Conservation (phyloP, 2,113 vertebrate species). For the Pseudorectes ferrugineus region DNA sequence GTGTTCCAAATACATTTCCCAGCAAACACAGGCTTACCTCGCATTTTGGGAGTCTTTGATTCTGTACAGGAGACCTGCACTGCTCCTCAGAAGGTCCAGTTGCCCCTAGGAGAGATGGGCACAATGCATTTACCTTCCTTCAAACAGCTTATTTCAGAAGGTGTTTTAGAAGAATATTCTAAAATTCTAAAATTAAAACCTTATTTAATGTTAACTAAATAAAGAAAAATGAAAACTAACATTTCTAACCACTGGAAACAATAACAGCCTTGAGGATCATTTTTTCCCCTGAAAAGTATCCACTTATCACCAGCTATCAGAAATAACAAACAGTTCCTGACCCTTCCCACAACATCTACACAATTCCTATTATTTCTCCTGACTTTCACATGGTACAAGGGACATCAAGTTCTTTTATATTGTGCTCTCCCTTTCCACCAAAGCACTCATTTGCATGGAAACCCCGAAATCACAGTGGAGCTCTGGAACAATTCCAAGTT, state of each 20-base stretch:
- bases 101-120: slow-evolving; percentile 79
- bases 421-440: not conserved
- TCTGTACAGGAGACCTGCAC: slow-evolving; percentile 89
- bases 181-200: not conserved
- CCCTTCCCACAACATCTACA: not conserved
- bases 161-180: not conserved
- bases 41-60: slow-evolving; percentile 88
- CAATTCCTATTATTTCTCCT: not conserved
- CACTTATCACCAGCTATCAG: not conserved
- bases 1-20: not conserved
- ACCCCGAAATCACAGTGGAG: not conserved
- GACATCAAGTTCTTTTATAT: not conserved
- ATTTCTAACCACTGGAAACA: not conserved
- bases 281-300: not conserved
- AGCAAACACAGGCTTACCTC: slow-evolving; percentile 72
- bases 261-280: not conserved
- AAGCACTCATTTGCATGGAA: not conserved
- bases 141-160: not conserved
- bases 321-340: not conserved
- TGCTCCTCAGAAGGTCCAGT: slow-evolving; percentile 92
- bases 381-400: not conserved
- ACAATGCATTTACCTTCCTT: not conserved
- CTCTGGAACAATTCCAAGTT: not conserved
- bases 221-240: not conserved
- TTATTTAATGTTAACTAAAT: not conserved